Evolutionary conservation across 2,797 vertebrate genomes (phyloP).

Genomic region (Sparidentex hasta): DNA sequence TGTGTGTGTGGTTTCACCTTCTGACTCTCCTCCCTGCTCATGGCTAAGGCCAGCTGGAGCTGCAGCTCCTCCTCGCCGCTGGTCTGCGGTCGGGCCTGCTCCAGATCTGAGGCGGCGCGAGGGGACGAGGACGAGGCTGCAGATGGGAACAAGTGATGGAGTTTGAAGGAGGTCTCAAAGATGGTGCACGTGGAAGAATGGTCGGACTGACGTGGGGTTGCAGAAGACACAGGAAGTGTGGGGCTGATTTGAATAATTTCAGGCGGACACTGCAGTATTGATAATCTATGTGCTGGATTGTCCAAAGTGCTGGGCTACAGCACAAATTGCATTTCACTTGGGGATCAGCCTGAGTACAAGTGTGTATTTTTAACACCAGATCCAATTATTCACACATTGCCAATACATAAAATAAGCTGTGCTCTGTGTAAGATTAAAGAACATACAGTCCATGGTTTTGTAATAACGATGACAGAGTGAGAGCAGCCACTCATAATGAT

Average conservation of each 20-base stretch:
- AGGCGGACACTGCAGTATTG: constrained; percentile 60
- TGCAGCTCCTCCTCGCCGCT: constrained; percentile 96
- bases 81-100: constrained; percentile 95
- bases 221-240: constrained; percentile 13
- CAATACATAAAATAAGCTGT: neutral
- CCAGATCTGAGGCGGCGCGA: constrained; percentile 91
- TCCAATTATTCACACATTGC: constrained; percentile 8
- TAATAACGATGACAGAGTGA: neutral
- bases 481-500: neutral
- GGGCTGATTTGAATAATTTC: constrained; percentile 53
- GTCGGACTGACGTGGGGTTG: neutral
- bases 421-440: constrained; percentile 6
- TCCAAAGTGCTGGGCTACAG: constrained; percentile 43
- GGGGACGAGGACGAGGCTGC: constrained; percentile 92
- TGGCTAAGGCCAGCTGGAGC: constrained; percentile 94
- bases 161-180: constrained; percentile 13
- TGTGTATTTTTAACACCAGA: constrained; percentile 33
- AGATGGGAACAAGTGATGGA: constrained; percentile 8
- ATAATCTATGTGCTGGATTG: constrained; percentile 51
- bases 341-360: constrained; percentile 32
- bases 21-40: constrained; percentile 95
- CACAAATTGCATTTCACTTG: constrained; percentile 39
- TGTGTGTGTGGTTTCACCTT: constrained; percentile 84
- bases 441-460: neutral
- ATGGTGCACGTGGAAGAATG: neutral